A percentile compares a stretch with the other conserved stretches of the same genome.
Evolutionary conservation across 2,113 vertebrate species (phyloP).

Genomic region (Barbus barbus): DNA sequence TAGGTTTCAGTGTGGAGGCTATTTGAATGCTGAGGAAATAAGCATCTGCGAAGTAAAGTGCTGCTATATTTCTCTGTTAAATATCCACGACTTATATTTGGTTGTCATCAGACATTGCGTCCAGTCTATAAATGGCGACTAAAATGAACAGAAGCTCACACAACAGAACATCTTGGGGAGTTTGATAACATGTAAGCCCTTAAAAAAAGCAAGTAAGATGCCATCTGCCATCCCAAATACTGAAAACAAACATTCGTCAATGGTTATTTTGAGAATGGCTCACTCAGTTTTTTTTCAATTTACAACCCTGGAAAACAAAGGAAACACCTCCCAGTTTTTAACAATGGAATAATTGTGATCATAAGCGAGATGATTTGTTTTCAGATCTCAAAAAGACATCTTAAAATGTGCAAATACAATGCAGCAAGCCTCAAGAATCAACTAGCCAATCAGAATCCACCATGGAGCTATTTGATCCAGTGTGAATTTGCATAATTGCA

Average conservation of each 20-base stretch:
- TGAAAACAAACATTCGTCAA: not conserved
- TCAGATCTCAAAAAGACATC: not conserved
- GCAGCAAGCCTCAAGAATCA: not conserved
- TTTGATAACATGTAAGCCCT: constrained; percentile 6
- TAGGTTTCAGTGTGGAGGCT: constrained; percentile 7
- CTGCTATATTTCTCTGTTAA: constrained; percentile 16
- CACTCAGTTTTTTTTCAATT: not conserved
- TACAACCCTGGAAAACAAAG: not conserved
- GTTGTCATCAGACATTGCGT: not conserved
- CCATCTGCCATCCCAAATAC: constrained; percentile 34
- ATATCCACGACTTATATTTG: constrained; percentile 22
- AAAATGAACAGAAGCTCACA: constrained; percentile 8
- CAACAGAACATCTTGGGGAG: not conserved
- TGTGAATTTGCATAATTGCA: constrained; percentile 40
- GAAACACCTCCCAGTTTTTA: not conserved
- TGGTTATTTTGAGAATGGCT: constrained; percentile 13
- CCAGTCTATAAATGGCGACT: not conserved
- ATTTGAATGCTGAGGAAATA: not conserved
- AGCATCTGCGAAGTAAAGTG: constrained; percentile 10
- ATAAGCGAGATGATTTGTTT: not conserved
- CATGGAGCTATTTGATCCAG: not conserved
- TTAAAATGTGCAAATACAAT: constrained; percentile 6
- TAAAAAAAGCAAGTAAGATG: not conserved
- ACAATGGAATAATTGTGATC: constrained; percentile 20
- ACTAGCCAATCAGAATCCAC: constrained; percentile 8